Conservation (phyloP, 2,797 vertebrate species). For the Enoplosus armatus region DNA sequence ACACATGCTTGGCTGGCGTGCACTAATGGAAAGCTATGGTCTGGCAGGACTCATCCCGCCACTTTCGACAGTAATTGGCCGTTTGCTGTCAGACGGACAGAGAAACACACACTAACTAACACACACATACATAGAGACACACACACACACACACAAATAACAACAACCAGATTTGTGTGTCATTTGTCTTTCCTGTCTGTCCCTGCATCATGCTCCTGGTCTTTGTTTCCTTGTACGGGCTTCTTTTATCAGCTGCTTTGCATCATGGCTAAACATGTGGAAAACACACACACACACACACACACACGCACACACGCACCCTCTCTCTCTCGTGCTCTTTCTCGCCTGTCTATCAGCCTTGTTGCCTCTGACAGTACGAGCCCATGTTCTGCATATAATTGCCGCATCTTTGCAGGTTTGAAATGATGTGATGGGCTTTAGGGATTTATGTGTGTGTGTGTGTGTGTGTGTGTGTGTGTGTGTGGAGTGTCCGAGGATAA, state of each 20-base stretch:
- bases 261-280: constrained; percentile 65
- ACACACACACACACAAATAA: constrained; percentile 34
- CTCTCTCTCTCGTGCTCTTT: neutral
- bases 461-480: constrained; percentile 7
- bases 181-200: constrained; percentile 63
- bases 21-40: constrained; percentile 82
- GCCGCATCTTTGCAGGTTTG: constrained; percentile 68
- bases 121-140: constrained; percentile 25
- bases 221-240: constrained; percentile 67
- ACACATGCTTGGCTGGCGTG: constrained; percentile 70
- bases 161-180: constrained; percentile 65
- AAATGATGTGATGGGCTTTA: constrained; percentile 68
- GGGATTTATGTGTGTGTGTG: constrained; percentile 58
- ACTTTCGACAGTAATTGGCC: constrained; percentile 81
- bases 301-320: constrained; percentile 6
- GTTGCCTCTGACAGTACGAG: constrained; percentile 63
- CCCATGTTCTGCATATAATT: constrained; percentile 70
- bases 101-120: constrained; percentile 47
- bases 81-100: constrained; percentile 76
- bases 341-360: constrained; percentile 56
- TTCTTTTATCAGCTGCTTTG: constrained; percentile 73
- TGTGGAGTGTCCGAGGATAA: constrained; percentile 49
- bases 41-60: constrained; percentile 79
- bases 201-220: constrained; percentile 55
- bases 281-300: constrained; percentile 20